Evolutionary conservation across 2,113 vertebrate genomes (phyloP).

Genomic region (Gnathonemus longibarbis): DNA sequence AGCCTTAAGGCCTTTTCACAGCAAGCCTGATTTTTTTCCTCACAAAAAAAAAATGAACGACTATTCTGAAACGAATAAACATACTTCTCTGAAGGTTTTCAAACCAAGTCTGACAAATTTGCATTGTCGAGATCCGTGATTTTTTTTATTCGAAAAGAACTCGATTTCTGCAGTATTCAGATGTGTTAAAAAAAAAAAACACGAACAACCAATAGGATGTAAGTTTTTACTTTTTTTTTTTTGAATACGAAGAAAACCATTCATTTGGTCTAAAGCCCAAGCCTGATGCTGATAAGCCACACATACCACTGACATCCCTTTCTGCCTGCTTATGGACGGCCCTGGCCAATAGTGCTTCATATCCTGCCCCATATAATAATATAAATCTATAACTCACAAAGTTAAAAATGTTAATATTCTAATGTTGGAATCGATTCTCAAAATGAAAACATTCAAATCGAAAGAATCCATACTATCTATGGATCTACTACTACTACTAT

Average conservation of each 20-base stretch:
- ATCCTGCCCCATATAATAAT: not conserved
- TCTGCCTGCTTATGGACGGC: not conserved
- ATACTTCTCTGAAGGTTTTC: not conserved
- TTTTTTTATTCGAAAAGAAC: not conserved
- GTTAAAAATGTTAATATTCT: not conserved
- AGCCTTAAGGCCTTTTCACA: not conserved
- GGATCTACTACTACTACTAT: too few species aligned
- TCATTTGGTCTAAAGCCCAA: not conserved
- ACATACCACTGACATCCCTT: not conserved
- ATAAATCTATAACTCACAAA: not conserved
- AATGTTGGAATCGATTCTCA: not conserved
- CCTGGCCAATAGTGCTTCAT: not conserved
- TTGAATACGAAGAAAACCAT: not conserved
- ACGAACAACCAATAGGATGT: not conserved
- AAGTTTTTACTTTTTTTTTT: not conserved
- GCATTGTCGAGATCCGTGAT: not conserved
- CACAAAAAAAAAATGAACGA: not conserved
- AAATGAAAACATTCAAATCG: not conserved
- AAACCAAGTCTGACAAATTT: not conserved
- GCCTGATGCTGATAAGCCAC: not conserved
- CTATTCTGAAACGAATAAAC: not conserved
- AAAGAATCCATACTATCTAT: not conserved
- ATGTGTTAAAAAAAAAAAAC: not conserved
- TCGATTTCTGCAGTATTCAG: not conserved
- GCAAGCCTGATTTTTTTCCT: not conserved